These are phyloP conservation scores for Pristionchus exspectatus DNA, from an alignment of 2,888 invertebrate genomes.

Conservation along the genomic window DNA sequence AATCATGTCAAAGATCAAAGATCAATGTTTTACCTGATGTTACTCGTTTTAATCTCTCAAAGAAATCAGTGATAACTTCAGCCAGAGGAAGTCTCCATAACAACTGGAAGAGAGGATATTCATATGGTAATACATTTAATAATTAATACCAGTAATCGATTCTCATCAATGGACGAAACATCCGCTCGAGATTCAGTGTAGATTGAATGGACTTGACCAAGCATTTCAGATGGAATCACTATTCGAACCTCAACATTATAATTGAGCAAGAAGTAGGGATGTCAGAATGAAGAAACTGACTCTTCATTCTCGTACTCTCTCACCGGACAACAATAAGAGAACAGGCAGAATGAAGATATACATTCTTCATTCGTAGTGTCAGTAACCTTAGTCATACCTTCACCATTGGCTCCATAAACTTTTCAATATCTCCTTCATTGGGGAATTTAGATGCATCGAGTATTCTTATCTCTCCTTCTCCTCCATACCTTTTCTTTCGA, in stretches of 20 bases:
- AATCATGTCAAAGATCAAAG: constrained; percentile 1
- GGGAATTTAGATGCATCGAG: constrained; percentile 70
- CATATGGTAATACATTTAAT: not conserved
- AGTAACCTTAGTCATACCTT: constrained; percentile 56
- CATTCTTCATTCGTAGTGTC: too few species aligned
- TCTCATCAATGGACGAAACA: constrained; percentile 84
- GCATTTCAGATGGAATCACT: constrained; percentile 73
- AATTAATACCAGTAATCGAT: constrained; percentile 84
- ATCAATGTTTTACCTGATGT: constrained; percentile 84
- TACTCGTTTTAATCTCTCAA: constrained; percentile 92
- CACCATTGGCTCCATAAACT: constrained; percentile 75
- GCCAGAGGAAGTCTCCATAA: constrained; percentile 91
- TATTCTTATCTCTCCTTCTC: constrained; percentile 69
- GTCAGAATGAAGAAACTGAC: not conserved
- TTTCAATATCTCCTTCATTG: constrained; percentile 70
- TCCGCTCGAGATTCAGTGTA: constrained; percentile 74
- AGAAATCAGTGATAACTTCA: constrained; percentile 95
- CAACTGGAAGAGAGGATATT: constrained; percentile 84
- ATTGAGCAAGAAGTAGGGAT: too few species aligned
- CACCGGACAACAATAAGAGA: not conserved
- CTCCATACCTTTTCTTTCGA: constrained; percentile 72
- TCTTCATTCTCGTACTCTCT: too few species aligned
- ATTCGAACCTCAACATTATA: constrained; percentile 64
- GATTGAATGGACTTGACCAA: constrained; percentile 71
- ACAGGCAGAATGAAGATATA: not conserved